These are phyloP conservation scores for Apantesis nais DNA, from an alignment of 2,888 invertebrate genomes.

Conservation along the genomic window DNA sequence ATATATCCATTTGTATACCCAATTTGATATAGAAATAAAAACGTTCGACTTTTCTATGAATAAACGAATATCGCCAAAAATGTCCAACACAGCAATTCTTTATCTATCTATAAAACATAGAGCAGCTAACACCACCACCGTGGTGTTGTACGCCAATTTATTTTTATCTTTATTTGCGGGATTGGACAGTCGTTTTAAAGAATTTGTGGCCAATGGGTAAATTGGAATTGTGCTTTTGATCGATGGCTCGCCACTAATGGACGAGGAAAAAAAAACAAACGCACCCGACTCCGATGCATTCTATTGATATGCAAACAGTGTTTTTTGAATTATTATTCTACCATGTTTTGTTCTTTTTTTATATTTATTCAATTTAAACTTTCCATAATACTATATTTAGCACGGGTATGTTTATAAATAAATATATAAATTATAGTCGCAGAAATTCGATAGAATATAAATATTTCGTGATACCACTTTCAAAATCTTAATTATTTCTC, in stretches of 20 bases:
- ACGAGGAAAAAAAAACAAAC: conserved; percentile 58
- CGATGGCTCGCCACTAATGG: conserved; percentile 74
- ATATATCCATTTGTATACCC: too few species aligned
- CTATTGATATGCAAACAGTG: conserved; percentile 66
- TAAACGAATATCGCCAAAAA: conserved; percentile 27
- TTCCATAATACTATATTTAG: conserved; percentile 2
- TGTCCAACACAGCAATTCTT: conserved; percentile 27
- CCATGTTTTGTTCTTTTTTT: conserved; percentile 20
- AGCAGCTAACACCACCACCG: conserved; percentile 45
- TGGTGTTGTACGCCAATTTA: conserved; percentile 52
- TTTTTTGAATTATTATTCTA: conserved; percentile 54
- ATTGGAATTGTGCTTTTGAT: conserved; percentile 81
- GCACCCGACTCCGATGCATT: conserved; percentile 59
- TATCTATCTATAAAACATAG: conserved; percentile 47
- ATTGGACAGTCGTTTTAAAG: conserved; percentile 75
- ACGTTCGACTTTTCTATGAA: too few species aligned
- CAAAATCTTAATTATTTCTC: too few species aligned
- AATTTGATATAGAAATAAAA: too few species aligned
- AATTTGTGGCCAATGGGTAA: conserved; percentile 82
- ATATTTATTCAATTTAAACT: not conserved
- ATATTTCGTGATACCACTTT: too few species aligned
- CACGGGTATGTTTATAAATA: not conserved
- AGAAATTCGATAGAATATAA: too few species aligned
- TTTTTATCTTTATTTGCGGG: conserved; percentile 69
- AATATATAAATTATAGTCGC: not conserved